These are phyloP conservation scores for Danio albolineatus DNA, from an alignment of 2,797 vertebrate genomes.

Conservation along the genomic window DNA sequence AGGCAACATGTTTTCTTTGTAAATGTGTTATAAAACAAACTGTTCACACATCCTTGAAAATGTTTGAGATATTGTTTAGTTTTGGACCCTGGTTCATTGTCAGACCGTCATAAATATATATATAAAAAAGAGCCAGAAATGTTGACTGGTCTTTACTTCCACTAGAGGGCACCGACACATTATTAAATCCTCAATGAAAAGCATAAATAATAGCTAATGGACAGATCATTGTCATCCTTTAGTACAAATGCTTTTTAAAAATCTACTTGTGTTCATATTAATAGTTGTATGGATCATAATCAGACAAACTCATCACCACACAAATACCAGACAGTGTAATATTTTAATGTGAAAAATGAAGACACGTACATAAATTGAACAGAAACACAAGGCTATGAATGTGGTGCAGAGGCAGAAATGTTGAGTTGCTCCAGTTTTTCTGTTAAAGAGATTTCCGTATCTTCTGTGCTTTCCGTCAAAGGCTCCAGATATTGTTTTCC, in stretches of 20 bases:
- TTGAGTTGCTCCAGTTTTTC: conserved; percentile 84
- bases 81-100: not conserved
- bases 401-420: conserved; percentile 70
- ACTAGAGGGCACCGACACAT: not conserved
- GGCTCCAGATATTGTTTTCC: conserved; percentile 86
- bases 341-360: conserved; percentile 44
- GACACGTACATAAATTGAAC: conserved; percentile 9
- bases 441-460: conserved; percentile 73
- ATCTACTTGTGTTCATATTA: not conserved
- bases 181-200: not conserved
- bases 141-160: not conserved
- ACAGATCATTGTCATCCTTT: not conserved
- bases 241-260: not conserved
- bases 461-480: conserved; percentile 70
- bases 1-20: not conserved
- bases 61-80: not conserved
- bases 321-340: not conserved
- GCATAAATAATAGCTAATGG: not conserved
- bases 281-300: not conserved
- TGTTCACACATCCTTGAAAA: not conserved
- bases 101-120: not conserved
- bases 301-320: not conserved
- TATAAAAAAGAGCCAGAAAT: not conserved
- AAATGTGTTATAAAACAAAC: not conserved
- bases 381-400: conserved; percentile 26